Evolutionary conservation across 2,888 invertebrate species (phyloP).

Genomic region (Nephrotoma appendiculata): DNA sequence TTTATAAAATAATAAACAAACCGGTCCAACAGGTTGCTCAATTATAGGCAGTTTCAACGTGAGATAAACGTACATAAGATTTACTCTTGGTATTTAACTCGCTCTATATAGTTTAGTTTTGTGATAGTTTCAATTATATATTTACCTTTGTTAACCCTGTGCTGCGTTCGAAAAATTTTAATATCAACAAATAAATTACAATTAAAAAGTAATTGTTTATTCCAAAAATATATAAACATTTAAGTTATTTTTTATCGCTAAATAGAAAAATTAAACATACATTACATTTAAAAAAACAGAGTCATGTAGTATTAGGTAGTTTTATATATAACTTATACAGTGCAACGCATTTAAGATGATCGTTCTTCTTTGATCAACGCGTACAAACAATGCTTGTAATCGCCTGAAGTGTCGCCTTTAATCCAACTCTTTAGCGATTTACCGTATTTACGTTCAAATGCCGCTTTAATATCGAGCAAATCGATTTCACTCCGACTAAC

Average conservation of each 20-base stretch:
- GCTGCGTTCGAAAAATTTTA: neutral
- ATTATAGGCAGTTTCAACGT: neutral
- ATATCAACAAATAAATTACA: neutral
- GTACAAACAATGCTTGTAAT: constrained; percentile 71
- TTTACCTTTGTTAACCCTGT: neutral
- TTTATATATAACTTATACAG: neutral
- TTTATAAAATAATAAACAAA: neutral
- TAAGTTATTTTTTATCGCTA: neutral
- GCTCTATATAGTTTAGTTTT: neutral
- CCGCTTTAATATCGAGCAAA: constrained; percentile 68
- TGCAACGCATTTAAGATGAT: neutral
- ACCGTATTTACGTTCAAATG: constrained; percentile 58
- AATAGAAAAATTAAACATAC: neutral
- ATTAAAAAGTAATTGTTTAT: neutral
- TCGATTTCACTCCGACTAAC: constrained; percentile 75
- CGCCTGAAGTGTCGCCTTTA: constrained; percentile 70
- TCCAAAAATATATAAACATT: neutral
- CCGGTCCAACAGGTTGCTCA: constrained; percentile 9
- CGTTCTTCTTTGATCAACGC: constrained; percentile 44
- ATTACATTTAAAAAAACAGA: neutral
- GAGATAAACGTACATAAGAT: neutral
- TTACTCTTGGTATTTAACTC: neutral
- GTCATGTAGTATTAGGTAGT: neutral
- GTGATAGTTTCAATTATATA: neutral
- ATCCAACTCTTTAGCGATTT: constrained; percentile 67